Conservation (phyloP, 2,113 vertebrate genomes). For the Xenus cinereus region DNA sequence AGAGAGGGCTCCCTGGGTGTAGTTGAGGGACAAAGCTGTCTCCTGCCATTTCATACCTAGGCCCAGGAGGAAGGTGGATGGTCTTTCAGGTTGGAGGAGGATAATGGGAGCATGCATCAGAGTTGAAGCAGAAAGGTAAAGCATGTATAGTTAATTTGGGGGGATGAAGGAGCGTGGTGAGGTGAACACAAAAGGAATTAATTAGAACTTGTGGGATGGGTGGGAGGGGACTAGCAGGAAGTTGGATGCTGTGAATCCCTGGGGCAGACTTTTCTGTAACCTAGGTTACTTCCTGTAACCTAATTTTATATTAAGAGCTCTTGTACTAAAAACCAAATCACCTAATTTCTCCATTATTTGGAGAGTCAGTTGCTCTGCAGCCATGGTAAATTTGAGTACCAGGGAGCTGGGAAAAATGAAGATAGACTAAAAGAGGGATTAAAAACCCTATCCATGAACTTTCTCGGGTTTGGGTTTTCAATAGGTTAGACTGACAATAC, state of each 20-base stretch:
- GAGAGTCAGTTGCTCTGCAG: not conserved
- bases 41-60: not conserved
- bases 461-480: not conserved
- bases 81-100: not conserved
- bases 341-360: not conserved
- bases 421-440: not conserved
- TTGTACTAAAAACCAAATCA: not conserved
- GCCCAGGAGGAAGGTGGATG: not conserved
- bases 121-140: not conserved
- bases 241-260: not conserved
- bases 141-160: not conserved
- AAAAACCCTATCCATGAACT: not conserved
- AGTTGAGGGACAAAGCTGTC: not conserved
- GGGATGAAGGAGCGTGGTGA: not conserved
- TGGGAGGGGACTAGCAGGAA: not conserved
- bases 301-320: not conserved
- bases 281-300: not conserved
- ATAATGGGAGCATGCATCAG: not conserved
- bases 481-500: not conserved
- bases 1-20: not conserved
- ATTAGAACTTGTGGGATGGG: not conserved
- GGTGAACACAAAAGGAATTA: not conserved
- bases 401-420: not conserved
- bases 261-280: not conserved
- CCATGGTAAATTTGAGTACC: not conserved